These are phyloP conservation scores for Clarias pachynema DNA, from an alignment of 2,797 vertebrate species.

Conservation along the genomic window DNA sequence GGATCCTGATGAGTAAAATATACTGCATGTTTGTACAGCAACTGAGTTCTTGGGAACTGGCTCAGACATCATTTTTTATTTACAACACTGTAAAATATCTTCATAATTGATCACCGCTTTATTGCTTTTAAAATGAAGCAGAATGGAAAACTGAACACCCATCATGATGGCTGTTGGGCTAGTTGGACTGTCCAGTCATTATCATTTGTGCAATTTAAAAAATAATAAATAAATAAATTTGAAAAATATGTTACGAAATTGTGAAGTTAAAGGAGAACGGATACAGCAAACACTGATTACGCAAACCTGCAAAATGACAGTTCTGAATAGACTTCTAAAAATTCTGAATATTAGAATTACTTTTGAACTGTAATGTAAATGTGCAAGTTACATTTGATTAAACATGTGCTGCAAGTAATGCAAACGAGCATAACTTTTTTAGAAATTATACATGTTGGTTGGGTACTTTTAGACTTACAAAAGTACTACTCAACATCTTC, in stretches of 20 bases:
- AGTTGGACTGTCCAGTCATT: neutral
- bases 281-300: neutral
- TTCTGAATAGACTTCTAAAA: neutral
- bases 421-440: neutral
- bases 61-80: neutral
- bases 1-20: neutral
- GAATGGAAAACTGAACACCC: neutral
- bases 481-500: too few relatives aligned
- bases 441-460: too few relatives aligned
- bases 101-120: constrained; percentile 4
- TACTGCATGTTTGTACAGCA: constrained; percentile 1
- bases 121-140: neutral
- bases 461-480: too few relatives aligned
- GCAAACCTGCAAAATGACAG: neutral
- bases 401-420: neutral
- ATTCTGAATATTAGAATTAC: neutral
- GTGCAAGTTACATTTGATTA: neutral
- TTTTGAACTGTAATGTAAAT: neutral
- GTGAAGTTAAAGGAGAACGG: neutral
- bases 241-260: neutral
- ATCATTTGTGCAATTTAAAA: neutral
- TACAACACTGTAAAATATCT: constrained; percentile 15
- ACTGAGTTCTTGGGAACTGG: neutral
- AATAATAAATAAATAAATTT: neutral
- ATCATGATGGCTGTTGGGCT: neutral